phyloP scores from a whole-genome alignment of 2,797 vertebrate genomes.

The Enteromius fasciolatus region DNA sequence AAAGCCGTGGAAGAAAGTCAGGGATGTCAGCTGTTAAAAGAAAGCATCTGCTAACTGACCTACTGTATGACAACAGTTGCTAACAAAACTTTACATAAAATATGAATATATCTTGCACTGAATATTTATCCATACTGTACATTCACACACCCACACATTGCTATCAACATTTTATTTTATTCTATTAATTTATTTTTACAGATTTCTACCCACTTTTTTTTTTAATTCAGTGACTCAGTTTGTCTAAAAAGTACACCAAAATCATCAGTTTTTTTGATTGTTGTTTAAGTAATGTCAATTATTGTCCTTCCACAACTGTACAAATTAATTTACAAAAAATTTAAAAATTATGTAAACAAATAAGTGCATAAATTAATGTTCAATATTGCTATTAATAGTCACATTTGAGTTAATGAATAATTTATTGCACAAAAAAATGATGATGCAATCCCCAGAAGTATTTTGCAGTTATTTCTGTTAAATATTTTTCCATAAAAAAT shows the following conservation, averaged over 20 bases:
- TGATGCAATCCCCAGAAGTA: background rate
- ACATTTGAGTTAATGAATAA: no score
- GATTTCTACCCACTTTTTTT: background rate
- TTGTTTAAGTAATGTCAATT: background rate
- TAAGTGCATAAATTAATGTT: background rate
- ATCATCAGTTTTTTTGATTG: no score
- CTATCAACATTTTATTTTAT: background rate
- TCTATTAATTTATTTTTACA: background rate
- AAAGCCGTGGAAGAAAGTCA: background rate
- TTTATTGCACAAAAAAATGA: background rate
- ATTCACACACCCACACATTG: background rate
- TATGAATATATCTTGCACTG: background rate
- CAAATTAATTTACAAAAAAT: background rate
- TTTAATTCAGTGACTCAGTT: no score
- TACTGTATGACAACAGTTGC: slow-evolving; percentile 8
- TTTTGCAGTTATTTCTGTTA: background rate
- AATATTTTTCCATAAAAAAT: background rate
- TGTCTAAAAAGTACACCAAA: no score
- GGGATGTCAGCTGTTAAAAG: slow-evolving; percentile 5
- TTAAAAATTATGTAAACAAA: background rate
- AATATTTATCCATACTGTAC: no score
- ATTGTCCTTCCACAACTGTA: background rate
- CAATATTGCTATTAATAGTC: background rate
- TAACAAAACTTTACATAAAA: slow-evolving; percentile 8
- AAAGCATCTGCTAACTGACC: slow-evolving; percentile 31